A percentile compares a stretch with the other conserved stretches of the same genome.
Conservation (phyloP, 2,797 vertebrate species). For the Notoglanidium macrostoma region DNA sequence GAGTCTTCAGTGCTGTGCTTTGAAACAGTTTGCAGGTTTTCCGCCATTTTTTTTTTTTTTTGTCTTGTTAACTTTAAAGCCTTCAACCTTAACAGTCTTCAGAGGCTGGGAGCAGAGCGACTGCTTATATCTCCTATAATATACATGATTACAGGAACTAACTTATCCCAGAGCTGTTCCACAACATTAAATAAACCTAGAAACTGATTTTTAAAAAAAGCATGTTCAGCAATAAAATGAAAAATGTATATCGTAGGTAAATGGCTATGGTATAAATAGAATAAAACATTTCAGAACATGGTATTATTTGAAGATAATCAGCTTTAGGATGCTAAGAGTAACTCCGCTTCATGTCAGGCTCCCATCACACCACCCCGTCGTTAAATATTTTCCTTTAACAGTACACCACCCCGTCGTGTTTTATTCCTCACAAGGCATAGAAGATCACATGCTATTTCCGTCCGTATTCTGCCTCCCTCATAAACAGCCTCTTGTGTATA, state of each 20-base stretch:
- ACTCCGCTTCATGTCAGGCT: background rate
- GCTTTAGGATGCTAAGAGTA: background rate
- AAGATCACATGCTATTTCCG: background rate
- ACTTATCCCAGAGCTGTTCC: background rate
- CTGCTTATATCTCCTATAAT: background rate
- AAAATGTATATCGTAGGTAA: background rate
- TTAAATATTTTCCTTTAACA: background rate
- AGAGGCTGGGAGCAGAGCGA: background rate
- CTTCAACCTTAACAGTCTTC: background rate
- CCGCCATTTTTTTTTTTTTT: too few species aligned
- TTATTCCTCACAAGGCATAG: background rate
- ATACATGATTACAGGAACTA: background rate
- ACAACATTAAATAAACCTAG: background rate
- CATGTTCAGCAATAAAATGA: background rate
- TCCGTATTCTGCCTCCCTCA: background rate
- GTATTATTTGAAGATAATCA: background rate
- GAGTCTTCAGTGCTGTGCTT: background rate
- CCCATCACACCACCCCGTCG: background rate
- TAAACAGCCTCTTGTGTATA: slow-evolving; percentile 3
- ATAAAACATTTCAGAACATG: background rate
- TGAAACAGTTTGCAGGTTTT: background rate
- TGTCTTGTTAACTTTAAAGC: too few species aligned
- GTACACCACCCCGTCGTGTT: background rate
- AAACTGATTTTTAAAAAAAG: background rate
- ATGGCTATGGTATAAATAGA: background rate